These are phyloP conservation scores for Mythimna ferrago DNA, from an alignment of 2,888 invertebrate species.

Conservation along the genomic window DNA sequence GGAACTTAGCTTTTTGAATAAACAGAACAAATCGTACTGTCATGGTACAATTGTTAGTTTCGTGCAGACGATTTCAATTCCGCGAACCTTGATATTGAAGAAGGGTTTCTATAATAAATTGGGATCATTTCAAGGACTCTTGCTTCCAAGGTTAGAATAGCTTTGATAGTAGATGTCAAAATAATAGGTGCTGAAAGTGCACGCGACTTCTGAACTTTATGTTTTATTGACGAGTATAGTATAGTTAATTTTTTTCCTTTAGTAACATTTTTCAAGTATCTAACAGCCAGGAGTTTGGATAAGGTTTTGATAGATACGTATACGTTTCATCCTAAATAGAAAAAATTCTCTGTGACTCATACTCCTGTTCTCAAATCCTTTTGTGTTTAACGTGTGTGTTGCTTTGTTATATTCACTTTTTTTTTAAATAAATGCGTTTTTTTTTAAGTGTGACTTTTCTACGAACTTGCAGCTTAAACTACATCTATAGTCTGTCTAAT, in stretches of 20 bases:
- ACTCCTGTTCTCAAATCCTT: too few relatives aligned
- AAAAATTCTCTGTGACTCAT: background rate
- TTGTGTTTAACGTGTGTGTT: too few relatives aligned
- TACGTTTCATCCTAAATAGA: too few relatives aligned
- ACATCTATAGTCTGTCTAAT: too few relatives aligned
- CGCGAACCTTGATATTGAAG: constrained; percentile 11
- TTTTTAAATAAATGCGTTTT: too few relatives aligned
- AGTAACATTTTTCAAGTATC: too few relatives aligned
- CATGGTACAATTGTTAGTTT: constrained; percentile 35
- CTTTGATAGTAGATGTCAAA: background rate
- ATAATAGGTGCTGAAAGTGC: background rate
- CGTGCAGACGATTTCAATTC: constrained; percentile 22
- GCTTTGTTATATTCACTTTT: too few relatives aligned
- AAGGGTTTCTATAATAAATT: constrained; percentile 15
- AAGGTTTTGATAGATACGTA: too few relatives aligned
- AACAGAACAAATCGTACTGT: constrained; percentile 41
- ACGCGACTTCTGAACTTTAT: background rate
- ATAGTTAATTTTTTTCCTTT: background rate
- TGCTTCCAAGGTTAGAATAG: background rate
- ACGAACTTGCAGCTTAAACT: too few relatives aligned
- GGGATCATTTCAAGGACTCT: constrained; percentile 1
- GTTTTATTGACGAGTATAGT: too few relatives aligned
- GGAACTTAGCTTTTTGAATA: constrained; percentile 19
- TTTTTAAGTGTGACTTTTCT: too few relatives aligned
- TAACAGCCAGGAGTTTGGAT: too few relatives aligned